Conservation (phyloP, 2,888 invertebrate species). For the Schizaphis graminum region DNA sequence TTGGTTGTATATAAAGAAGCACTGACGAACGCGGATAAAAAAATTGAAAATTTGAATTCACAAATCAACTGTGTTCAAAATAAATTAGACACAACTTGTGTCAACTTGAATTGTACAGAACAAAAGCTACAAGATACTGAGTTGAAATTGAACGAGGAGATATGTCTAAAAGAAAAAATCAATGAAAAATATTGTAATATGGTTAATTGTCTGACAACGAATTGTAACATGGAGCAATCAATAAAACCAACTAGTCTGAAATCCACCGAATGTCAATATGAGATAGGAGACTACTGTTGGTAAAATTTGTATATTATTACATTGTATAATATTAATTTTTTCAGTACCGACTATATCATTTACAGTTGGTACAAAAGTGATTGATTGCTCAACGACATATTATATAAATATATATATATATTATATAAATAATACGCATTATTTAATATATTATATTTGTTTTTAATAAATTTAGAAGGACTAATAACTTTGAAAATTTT, state of each 20-base stretch:
- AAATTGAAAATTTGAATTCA: background rate
- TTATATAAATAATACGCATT: no score
- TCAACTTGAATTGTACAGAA: background rate
- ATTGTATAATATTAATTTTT: background rate
- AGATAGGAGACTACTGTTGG: background rate
- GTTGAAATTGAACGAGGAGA: background rate
- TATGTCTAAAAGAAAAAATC: background rate
- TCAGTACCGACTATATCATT: background rate
- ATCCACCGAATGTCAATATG: background rate
- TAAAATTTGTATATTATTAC: background rate
- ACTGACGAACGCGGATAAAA: background rate
- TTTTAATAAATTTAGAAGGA: background rate
- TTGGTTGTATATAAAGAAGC: background rate
- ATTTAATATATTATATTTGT: background rate
- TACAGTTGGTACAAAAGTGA: background rate
- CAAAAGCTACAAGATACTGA: background rate
- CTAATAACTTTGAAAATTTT: background rate
- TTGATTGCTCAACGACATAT: background rate
- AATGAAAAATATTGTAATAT: background rate
- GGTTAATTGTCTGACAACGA: background rate
- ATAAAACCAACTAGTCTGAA: background rate
- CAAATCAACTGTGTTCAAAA: background rate
- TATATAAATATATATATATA: no score
- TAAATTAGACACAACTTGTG: background rate
- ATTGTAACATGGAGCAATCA: background rate